Percentiles rank a stretch among this genome's conserved stretches.
These are phyloP conservation scores for Sphyrna mokarran DNA, from an alignment of 2,113 vertebrate species.

Conservation along the genomic window DNA sequence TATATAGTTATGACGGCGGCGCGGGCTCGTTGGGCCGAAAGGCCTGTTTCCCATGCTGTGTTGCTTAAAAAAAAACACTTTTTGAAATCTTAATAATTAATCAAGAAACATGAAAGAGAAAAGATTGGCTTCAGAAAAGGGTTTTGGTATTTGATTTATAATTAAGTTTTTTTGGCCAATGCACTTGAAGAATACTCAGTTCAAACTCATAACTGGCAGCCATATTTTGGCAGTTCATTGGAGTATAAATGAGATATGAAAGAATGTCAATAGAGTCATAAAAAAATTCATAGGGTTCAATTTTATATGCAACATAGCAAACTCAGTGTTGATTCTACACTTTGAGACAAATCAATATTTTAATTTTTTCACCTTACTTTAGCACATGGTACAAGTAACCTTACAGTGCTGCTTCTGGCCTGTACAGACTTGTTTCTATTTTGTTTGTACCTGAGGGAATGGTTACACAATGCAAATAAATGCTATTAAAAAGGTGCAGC, in stretches of 20 bases:
- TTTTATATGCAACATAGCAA: not conserved
- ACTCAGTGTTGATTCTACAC: not conserved
- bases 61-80: no score
- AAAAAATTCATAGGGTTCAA: not conserved
- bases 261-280: not conserved
- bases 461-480: not conserved
- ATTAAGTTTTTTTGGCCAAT: not conserved
- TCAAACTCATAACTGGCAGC: not conserved
- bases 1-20: no score
- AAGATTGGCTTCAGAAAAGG: not conserved
- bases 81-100: not conserved
- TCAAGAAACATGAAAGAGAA: not conserved
- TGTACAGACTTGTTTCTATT: not conserved
- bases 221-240: not conserved
- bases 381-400: not conserved
- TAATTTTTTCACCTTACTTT: not conserved
- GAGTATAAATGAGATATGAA: not conserved
- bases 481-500: not conserved
- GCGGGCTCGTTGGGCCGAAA: no score
- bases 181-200: not conserved
- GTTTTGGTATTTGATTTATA: not conserved
- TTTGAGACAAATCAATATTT: slow-evolving; percentile 25
- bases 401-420: not conserved
- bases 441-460: not conserved
- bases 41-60: no score